These are phyloP conservation scores for Wasmannia auropunctata DNA, from an alignment of 1,140 invertebrate species.

Conservation along the genomic window DNA sequence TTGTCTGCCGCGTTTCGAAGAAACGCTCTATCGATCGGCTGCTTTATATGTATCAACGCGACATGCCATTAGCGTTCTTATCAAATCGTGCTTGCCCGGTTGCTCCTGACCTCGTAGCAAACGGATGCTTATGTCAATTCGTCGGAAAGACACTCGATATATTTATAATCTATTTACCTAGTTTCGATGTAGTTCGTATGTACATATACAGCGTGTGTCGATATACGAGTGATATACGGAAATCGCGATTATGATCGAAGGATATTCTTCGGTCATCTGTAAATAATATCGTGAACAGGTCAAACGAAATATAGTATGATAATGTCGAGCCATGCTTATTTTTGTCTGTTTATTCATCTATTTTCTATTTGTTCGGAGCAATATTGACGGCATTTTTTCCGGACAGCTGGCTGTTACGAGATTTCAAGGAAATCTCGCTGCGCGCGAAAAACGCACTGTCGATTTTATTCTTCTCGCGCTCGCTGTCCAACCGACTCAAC, in stretches of 20 bases:
- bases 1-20: not conserved
- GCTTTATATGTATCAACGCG: not conserved
- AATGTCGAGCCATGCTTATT: not conserved
- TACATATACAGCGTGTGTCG: not conserved
- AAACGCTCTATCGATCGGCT: slow-evolving; percentile 9
- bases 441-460: slow-evolving; percentile 24
- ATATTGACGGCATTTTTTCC: not conserved
- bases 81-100: not conserved
- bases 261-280: not conserved
- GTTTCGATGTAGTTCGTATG: not conserved
- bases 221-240: not conserved
- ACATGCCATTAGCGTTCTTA: slow-evolving; percentile 13
- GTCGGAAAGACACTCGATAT: not conserved
- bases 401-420: not conserved
- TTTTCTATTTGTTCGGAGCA: not conserved
- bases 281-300: not conserved
- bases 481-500: slow-evolving; percentile 13
- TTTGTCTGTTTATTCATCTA: not conserved
- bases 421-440: slow-evolving; percentile 29
- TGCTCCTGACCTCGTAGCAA: not conserved
- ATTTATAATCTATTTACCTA: not conserved
- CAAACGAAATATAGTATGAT: not conserved
- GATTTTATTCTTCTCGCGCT: slow-evolving; percentile 38
- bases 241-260: not conserved
- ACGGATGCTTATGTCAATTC: not conserved